phyloP scores from a whole-genome alignment of 2,797 vertebrate genomes.

The Gorsachius magnificus region DNA sequence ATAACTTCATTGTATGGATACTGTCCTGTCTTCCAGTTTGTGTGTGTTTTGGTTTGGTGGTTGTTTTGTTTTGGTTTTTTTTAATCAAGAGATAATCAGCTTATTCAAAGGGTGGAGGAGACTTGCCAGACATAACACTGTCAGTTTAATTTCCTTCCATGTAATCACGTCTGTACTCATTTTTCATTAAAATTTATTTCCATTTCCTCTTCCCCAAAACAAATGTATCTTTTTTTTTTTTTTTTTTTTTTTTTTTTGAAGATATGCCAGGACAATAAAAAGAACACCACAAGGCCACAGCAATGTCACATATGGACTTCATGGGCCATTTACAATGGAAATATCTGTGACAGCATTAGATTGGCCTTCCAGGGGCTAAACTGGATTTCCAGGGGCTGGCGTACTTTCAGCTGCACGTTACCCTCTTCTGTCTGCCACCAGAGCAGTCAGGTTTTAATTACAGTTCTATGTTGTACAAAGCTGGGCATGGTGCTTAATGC shows the following conservation, averaged over 20 bases:
- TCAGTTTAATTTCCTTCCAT: background rate
- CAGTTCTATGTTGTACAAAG: background rate
- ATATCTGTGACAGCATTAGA: background rate
- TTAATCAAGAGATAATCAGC: background rate
- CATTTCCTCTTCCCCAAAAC: background rate
- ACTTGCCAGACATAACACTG: background rate
- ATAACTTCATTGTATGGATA: background rate
- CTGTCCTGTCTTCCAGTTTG: background rate
- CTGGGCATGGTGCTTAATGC: background rate
- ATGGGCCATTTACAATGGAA: background rate
- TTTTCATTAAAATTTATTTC: constrained; percentile 36
- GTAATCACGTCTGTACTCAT: background rate
- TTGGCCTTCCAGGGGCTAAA: background rate
- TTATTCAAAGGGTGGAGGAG: background rate
- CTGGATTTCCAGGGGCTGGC: background rate
- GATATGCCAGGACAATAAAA: background rate
- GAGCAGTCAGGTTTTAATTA: background rate
- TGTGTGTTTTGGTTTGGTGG: background rate
- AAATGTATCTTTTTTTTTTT: background rate
- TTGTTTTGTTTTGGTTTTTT: background rate
- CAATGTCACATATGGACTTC: background rate
- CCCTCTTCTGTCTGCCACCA: background rate
- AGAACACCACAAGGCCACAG: background rate
- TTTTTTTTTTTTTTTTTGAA: background rate
- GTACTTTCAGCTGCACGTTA: background rate